Evolutionary conservation across 2,888 invertebrate species (phyloP).

Genomic region (Ichneumoninae sp.): DNA sequence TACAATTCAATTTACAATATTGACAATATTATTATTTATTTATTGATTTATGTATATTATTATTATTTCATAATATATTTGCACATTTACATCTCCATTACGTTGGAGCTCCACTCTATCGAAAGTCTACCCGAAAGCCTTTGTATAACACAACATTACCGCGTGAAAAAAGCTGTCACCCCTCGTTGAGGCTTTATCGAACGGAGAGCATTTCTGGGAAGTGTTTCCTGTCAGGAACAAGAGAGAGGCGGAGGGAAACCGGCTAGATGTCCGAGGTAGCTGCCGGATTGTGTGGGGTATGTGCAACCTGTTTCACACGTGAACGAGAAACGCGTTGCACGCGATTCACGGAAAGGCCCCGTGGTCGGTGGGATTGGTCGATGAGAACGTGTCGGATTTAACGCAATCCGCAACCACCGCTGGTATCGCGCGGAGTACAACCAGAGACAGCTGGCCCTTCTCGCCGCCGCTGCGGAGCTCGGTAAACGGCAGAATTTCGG

Average conservation of each 20-base stretch:
- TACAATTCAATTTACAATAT: too few relatives aligned
- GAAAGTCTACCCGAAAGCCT: too few relatives aligned
- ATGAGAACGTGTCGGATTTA: slow-evolving; percentile 48
- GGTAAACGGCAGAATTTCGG: slow-evolving; percentile 28
- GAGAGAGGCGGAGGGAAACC: neutral
- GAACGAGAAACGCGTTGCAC: neutral
- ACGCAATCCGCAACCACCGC: slow-evolving; percentile 53
- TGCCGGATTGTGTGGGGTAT: neutral
- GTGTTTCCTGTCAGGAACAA: neutral
- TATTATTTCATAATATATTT: too few relatives aligned
- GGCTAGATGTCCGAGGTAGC: neutral
- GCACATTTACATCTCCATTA: too few relatives aligned
- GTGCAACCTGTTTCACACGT: slow-evolving; percentile 23
- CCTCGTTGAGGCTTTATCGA: neutral
- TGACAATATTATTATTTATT: too few relatives aligned
- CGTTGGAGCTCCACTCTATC: too few relatives aligned
- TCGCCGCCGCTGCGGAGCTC: slow-evolving; percentile 24
- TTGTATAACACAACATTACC: neutral
- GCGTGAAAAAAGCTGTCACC: neutral
- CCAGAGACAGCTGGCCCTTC: slow-evolving; percentile 32
- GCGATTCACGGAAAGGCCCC: slow-evolving; percentile 40
- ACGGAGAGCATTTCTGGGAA: slow-evolving; percentile 1
- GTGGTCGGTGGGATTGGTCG: slow-evolving; percentile 32
- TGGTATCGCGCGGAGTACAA: slow-evolving; percentile 6
- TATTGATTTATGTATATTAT: too few relatives aligned